A percentile compares a stretch with the other conserved stretches of the same genome.
Conservation (phyloP, 2,888 invertebrate genomes). For the Ptychoptera contaminata region DNA sequence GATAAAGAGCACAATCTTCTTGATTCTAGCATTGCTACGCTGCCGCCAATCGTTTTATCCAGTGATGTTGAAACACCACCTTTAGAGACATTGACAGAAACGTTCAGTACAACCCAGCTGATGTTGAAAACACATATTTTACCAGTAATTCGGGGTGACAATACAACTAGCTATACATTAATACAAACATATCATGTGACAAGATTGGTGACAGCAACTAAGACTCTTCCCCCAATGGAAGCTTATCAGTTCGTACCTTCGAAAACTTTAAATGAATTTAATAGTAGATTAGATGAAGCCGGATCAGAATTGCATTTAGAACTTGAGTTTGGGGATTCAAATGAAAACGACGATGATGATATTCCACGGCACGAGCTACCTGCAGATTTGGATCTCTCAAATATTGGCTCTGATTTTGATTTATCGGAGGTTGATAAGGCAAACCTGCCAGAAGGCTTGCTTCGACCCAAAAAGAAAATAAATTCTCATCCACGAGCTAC, state of each 20-base stretch:
- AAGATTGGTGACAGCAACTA: slow-evolving; percentile 75
- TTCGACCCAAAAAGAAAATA: slow-evolving; percentile 18
- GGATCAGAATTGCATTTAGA: slow-evolving; percentile 76
- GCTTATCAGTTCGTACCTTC: slow-evolving; percentile 74
- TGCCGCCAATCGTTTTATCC: slow-evolving; percentile 62
- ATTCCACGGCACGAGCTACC: slow-evolving; percentile 36
- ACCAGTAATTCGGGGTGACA: slow-evolving; percentile 59
- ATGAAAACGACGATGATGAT: slow-evolving; percentile 42
- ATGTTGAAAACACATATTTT: slow-evolving; percentile 79
- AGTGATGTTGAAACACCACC: slow-evolving; percentile 71
- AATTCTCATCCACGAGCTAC: slow-evolving; percentile 31
- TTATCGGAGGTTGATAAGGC: slow-evolving; percentile 52
- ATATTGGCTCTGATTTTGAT: slow-evolving; percentile 56
- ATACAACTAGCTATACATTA: slow-evolving; percentile 63
- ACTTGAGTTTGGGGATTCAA: slow-evolving; percentile 70
- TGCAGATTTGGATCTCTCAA: slow-evolving; percentile 51
- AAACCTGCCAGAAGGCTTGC: slow-evolving; percentile 37
- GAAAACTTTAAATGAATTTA: slow-evolving; percentile 76
- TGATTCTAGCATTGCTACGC: slow-evolving; percentile 66
- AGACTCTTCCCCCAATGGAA: slow-evolving; percentile 77
- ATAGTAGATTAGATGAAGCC: slow-evolving; percentile 73
- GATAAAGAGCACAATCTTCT: slow-evolving; percentile 50
- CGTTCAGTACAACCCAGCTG: slow-evolving; percentile 79
- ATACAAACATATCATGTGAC: slow-evolving; percentile 82
- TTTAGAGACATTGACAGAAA: slow-evolving; percentile 75